These are phyloP conservation scores for Aphelinus atriplicis DNA, from an alignment of 1,140 invertebrate genomes.

Conservation along the genomic window DNA sequence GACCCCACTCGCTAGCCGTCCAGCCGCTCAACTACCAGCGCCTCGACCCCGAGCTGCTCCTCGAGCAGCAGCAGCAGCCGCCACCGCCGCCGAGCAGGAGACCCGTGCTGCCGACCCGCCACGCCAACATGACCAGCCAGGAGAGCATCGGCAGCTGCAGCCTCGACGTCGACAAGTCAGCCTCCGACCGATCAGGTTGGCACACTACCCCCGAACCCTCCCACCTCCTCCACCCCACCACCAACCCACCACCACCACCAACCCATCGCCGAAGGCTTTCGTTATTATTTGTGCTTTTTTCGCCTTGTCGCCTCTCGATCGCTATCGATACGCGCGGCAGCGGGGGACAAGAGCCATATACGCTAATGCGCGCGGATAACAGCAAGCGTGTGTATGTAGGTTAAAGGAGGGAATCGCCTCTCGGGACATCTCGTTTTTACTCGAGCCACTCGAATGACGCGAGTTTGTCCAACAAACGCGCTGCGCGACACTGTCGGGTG, in stretches of 20 bases:
- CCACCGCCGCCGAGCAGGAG: not conserved
- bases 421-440: too few species aligned
- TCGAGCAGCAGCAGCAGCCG: not conserved
- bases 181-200: constrained; percentile 82
- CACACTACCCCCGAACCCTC: constrained; percentile 14
- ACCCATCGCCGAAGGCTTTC: not conserved
- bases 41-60: constrained; percentile 51
- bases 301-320: too few species aligned
- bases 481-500: not conserved
- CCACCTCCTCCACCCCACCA: not conserved
- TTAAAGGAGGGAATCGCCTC: too few species aligned
- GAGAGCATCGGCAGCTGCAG: constrained; percentile 83
- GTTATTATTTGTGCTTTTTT: too few species aligned
- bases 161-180: constrained; percentile 80
- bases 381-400: too few species aligned
- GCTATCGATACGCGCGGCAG: too few species aligned
- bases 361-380: too few species aligned
- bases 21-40: constrained; percentile 62
- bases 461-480: not conserved
- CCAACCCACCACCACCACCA: not conserved
- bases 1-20: constrained; percentile 61
- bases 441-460: too few species aligned
- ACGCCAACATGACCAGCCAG: constrained; percentile 63
- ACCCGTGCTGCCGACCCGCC: not conserved
- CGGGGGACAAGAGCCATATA: too few species aligned